Base-by-base conservation (phyloP, 2,113 vertebrate species). In the Hemibagrus wyckioides region DNA sequence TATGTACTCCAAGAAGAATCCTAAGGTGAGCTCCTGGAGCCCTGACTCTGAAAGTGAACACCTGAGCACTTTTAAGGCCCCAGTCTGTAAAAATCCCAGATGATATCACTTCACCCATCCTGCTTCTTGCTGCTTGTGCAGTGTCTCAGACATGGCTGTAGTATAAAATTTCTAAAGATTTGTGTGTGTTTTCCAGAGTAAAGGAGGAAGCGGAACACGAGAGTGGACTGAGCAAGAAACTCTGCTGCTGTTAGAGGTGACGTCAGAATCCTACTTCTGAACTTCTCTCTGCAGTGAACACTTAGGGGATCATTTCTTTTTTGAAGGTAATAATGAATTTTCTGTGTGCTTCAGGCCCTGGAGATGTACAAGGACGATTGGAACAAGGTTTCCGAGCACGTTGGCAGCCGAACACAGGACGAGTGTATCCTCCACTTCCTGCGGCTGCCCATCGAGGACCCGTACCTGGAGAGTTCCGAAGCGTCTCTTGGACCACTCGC, bases 311-410 rank as follows among this genome's bases (percentile, higher is more conserved):
- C 1, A 6, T 65, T 8, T 63, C 28, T 59, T 7, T 63, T 4
- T 5, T 33, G 5, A 2, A 69, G 15, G 30, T 69, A 36, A 19
- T 69, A 8, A 19, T 19, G 8, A 7, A 39, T 19, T 61, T 1
- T 67, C 13, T 56, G 15, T 17, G 21, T 33, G 6, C 23, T 65
- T 6, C 7, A 99, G 98, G 98, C 97, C 0, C 92, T 99, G 89
- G 98, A 99, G 93, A 99, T 99, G 98, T 99, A 95, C 93, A 99
- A 99, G 91, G 98, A 99, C 1, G 98, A 99, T 93, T 99, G 98
- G 98, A 99, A 99, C 94, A 99, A 99, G 89, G 98, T 99, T 75
- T 99, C 98, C 0, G 98, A 99, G 94, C 98, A 99, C 0, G 96
- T 99, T 0, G 98, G 98, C 28, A 99, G 97, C 77, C 97, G 98